Evolutionary conservation across 2,888 invertebrate genomes (phyloP).

Genomic region (Galerucella pusilla): DNA sequence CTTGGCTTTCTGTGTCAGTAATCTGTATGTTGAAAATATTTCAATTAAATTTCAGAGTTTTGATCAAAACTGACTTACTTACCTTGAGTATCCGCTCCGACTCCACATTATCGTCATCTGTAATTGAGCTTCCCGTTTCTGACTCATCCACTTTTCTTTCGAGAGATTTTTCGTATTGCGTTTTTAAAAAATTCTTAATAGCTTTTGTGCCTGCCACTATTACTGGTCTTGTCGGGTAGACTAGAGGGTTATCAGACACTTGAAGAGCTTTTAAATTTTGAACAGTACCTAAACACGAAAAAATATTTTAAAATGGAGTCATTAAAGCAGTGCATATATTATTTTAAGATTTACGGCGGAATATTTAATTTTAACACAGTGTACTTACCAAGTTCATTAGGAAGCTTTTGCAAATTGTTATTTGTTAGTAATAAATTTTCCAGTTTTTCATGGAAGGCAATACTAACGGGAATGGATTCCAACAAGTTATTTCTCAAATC

Average conservation of each 20-base stretch:
- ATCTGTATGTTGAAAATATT: not conserved
- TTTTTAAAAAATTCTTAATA: slow-evolving; percentile 56
- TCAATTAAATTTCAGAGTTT: no score
- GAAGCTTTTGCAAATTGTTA: slow-evolving; percentile 71
- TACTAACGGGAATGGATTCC: slow-evolving; percentile 67
- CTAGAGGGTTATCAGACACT: slow-evolving; percentile 71
- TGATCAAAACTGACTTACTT: not conserved
- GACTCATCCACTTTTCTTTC: slow-evolving; percentile 36
- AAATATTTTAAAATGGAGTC: not conserved
- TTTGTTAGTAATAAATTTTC: slow-evolving; percentile 74
- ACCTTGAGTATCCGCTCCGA: slow-evolving; percentile 4
- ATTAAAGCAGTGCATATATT: no score
- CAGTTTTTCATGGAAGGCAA: slow-evolving; percentile 70
- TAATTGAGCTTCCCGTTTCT: slow-evolving; percentile 30
- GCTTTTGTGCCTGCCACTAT: slow-evolving; percentile 67
- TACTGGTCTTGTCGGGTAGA: slow-evolving; percentile 69
- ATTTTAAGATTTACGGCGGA: not conserved
- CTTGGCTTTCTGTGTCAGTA: slow-evolving; percentile 1
- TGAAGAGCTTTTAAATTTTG: slow-evolving; percentile 72
- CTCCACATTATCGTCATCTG: slow-evolving; percentile 9
- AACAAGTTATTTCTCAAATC: slow-evolving; percentile 74
- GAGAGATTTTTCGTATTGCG: slow-evolving; percentile 52
- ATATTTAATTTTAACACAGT: not conserved
- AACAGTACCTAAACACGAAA: slow-evolving; percentile 64
- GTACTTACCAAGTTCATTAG: slow-evolving; percentile 71